Conservation (phyloP, 2,113 vertebrate species). For the Scomber japonicus region DNA sequence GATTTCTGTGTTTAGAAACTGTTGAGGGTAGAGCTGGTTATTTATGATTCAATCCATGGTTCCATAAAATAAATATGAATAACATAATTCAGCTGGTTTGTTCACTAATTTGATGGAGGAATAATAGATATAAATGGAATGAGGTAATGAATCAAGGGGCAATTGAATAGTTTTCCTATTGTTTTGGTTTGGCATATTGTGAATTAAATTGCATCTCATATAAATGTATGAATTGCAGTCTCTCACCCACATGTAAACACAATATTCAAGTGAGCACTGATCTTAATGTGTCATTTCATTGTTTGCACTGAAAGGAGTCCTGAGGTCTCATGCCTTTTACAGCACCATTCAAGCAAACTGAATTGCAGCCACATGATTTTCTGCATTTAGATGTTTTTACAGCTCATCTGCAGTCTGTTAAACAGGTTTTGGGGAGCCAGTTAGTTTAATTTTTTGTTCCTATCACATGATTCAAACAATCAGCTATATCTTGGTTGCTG, state of each 20-base stretch:
- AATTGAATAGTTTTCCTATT: neutral
- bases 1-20: neutral
- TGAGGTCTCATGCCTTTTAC: neutral
- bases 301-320: slow-evolving; percentile 5
- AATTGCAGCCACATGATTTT: neutral
- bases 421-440: neutral
- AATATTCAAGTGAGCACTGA: neutral
- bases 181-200: neutral
- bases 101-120: neutral
- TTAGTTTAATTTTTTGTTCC: neutral
- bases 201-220: neutral
- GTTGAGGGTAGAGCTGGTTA: neutral
- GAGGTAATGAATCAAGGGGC: neutral
- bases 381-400: neutral
- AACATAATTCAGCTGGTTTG: neutral
- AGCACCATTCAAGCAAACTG: neutral
- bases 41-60: neutral
- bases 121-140: neutral
- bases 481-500: neutral
- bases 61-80: neutral
- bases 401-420: neutral
- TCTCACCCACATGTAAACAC: neutral
- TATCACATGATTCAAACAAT: neutral
- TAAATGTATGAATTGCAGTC: neutral
- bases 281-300: slow-evolving; percentile 4